These are phyloP conservation scores for Tetragonisca angustula DNA, from an alignment of 2,888 invertebrate species.

Conservation along the genomic window DNA sequence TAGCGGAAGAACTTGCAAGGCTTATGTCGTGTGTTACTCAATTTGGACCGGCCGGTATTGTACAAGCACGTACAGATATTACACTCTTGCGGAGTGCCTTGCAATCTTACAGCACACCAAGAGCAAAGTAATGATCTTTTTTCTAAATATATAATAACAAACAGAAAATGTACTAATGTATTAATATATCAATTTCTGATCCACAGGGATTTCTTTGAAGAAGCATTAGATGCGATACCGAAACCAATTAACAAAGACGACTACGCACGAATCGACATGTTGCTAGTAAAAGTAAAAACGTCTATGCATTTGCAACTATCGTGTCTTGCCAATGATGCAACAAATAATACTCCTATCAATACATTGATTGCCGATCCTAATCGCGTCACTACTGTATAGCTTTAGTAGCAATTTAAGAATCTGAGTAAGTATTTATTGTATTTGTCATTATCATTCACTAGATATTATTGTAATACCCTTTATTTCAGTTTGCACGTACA, in stretches of 20 bases:
- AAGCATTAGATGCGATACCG: slow-evolving; percentile 92
- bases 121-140: slow-evolving; percentile 86
- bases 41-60: slow-evolving; percentile 89
- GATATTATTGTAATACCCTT: slow-evolving; percentile 8
- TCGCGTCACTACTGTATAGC: slow-evolving; percentile 68
- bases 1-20: slow-evolving; percentile 95
- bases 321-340: slow-evolving; percentile 73
- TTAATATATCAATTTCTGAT: neutral
- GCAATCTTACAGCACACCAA: slow-evolving; percentile 87
- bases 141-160: neutral
- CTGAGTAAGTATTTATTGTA: slow-evolving; percentile 47
- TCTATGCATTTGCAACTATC: slow-evolving; percentile 81
- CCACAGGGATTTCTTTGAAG: slow-evolving; percentile 86
- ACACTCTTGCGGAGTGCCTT: slow-evolving; percentile 88
- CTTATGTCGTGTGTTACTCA: slow-evolving; percentile 92
- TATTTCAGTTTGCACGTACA: slow-evolving; percentile 20
- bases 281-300: slow-evolving; percentile 78
- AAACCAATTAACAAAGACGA: slow-evolving; percentile 87
- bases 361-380: slow-evolving; percentile 55
- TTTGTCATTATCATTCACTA: slow-evolving; percentile 12
- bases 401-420: slow-evolving; percentile 18
- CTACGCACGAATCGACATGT: slow-evolving; percentile 75
- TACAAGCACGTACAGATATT: slow-evolving; percentile 93
- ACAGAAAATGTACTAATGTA: neutral
- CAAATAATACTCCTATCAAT: slow-evolving; percentile 39